Evolutionary conservation across 2,797 vertebrate genomes (phyloP).

Genomic region (Falco columbarius): DNA sequence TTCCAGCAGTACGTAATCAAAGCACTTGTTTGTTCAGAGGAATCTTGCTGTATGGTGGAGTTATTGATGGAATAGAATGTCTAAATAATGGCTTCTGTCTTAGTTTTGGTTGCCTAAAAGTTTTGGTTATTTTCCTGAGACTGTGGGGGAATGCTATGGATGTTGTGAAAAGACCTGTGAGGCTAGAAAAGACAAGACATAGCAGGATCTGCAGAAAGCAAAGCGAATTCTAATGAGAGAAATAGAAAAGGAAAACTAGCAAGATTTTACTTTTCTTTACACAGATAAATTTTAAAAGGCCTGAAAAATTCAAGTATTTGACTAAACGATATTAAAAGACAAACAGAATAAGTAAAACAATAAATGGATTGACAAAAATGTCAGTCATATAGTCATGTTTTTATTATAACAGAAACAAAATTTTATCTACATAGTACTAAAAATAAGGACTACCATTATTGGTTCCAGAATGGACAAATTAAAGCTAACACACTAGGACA

Average conservation of each 20-base stretch:
- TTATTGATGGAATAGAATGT: neutral
- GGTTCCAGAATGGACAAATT: neutral
- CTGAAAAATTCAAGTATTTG: neutral
- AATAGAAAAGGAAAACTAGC: neutral
- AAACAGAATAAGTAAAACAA: neutral
- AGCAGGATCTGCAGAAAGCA: neutral
- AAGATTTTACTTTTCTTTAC: neutral
- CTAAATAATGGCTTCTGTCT: constrained; percentile 2
- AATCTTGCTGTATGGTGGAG: neutral
- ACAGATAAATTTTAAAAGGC: neutral
- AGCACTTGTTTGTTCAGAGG: constrained; percentile 39
- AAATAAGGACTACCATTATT: neutral
- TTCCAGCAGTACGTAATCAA: constrained; percentile 20
- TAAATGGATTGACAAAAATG: neutral
- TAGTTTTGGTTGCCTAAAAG: neutral
- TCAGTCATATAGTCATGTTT: neutral
- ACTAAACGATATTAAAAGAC: neutral
- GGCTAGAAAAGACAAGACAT: neutral
- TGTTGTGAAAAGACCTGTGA: neutral
- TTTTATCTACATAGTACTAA: neutral
- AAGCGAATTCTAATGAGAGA: neutral
- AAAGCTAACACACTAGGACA: neutral
- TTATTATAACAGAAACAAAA: neutral
- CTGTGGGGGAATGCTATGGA: neutral
- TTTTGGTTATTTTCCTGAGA: neutral